Conservation (phyloP, 2,888 invertebrate species). For the Chorisops tibialis region DNA sequence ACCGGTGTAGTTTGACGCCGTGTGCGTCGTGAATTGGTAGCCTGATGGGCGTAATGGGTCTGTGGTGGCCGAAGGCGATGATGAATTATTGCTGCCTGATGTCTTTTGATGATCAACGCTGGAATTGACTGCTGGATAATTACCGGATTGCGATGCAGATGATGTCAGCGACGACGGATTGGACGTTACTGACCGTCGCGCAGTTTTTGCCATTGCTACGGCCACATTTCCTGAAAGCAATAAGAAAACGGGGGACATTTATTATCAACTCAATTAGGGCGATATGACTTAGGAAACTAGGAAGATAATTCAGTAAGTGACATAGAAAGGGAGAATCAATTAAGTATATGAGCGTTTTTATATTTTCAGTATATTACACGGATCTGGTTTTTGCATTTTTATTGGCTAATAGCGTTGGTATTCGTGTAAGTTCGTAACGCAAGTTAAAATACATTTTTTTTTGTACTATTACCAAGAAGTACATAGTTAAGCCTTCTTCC, state of each 20-base stretch:
- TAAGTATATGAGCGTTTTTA: too few relatives aligned
- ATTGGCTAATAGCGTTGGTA: too few relatives aligned
- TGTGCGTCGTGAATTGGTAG: constrained; percentile 37
- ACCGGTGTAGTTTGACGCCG: constrained; percentile 37
- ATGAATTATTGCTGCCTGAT: constrained; percentile 31
- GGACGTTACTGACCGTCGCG: constrained; percentile 49
- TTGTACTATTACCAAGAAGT: too few relatives aligned
- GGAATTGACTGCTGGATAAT: constrained; percentile 6
- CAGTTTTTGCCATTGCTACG: constrained; percentile 54
- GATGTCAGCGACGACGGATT: constrained; percentile 38
- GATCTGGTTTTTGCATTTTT: too few relatives aligned
- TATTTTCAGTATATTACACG: too few relatives aligned
- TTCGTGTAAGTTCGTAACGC: too few relatives aligned
- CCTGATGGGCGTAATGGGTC: constrained; percentile 37
- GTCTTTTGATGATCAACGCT: neutral
- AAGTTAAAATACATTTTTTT: too few relatives aligned
- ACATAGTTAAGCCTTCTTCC: too few relatives aligned
- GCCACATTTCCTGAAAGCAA: constrained; percentile 49
- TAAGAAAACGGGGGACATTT: constrained; percentile 4
- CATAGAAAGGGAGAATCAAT: neutral
- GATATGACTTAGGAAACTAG: neutral
- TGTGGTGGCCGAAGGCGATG: constrained; percentile 29
- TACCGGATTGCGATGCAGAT: constrained; percentile 15
- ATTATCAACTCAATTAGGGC: too few relatives aligned
- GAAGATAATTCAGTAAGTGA: neutral